Percentiles rank a stretch among this genome's conserved stretches.
Evolutionary conservation across 2,888 invertebrate species (phyloP).

Genomic region (Nomada ferruginata): DNA sequence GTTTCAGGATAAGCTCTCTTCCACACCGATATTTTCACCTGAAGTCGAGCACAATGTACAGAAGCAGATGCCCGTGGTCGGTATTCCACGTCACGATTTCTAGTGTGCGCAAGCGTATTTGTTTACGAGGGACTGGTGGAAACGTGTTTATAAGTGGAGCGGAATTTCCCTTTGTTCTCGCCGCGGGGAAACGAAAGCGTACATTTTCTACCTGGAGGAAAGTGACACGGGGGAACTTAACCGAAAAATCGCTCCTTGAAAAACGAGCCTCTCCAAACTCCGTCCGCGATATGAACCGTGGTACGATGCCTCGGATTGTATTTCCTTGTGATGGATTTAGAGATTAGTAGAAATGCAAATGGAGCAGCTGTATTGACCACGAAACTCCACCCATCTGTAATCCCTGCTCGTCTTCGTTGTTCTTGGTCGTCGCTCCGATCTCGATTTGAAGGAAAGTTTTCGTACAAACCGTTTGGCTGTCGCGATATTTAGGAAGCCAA

Average conservation of each 20-base stretch:
- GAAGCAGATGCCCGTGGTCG: constrained; percentile 26
- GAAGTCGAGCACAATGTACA: background rate
- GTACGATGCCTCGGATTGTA: constrained; percentile 41
- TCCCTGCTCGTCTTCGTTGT: background rate
- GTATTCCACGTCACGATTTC: constrained; percentile 39
- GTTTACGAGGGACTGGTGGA: constrained; percentile 75
- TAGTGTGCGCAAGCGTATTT: constrained; percentile 45
- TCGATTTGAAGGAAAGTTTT: background rate
- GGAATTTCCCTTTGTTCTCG: constrained; percentile 75
- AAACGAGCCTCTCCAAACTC: constrained; percentile 67
- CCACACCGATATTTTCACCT: constrained; percentile 14
- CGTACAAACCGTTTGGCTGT: background rate
- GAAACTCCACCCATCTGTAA: background rate
- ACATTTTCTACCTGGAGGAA: constrained; percentile 58
- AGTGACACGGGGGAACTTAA: constrained; percentile 73
- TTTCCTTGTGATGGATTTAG: constrained; percentile 53
- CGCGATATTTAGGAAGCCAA: constrained; percentile 16
- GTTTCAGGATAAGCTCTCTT: background rate
- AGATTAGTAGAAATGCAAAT: constrained; percentile 48
- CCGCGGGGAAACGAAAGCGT: constrained; percentile 43
- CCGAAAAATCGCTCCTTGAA: constrained; percentile 73
- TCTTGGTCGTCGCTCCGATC: too few relatives aligned
- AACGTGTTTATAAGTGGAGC: constrained; percentile 76
- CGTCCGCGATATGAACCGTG: constrained; percentile 27
- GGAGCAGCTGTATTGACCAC: constrained; percentile 46